Evolutionary conservation across 2,888 invertebrate genomes (phyloP).

Genomic region (Troides oblongomaculatus): DNA sequence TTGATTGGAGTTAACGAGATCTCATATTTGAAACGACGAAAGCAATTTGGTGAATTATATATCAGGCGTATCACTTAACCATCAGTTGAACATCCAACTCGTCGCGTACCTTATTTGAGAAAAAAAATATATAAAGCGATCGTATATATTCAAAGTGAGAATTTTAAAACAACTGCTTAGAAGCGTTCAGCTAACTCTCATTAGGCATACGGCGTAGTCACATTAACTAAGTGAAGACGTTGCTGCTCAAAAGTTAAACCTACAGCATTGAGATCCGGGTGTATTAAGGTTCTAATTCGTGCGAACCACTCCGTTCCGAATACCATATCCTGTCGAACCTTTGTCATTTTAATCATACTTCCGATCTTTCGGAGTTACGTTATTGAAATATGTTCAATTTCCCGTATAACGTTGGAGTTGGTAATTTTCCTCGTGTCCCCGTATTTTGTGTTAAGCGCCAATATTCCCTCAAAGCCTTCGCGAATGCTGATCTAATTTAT

Average conservation of each 20-base stretch:
- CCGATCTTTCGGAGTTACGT: constrained; percentile 78
- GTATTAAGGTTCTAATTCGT: constrained; percentile 57
- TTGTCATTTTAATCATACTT: constrained; percentile 78
- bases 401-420: constrained; percentile 61
- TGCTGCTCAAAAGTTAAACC: constrained; percentile 45
- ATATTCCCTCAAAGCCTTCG: constrained; percentile 13
- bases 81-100: too few relatives aligned
- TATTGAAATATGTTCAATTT: constrained; percentile 80
- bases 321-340: constrained; percentile 72
- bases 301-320: constrained; percentile 44
- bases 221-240: constrained; percentile 57
- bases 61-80: too few relatives aligned
- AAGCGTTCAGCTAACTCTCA: constrained; percentile 5
- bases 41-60: too few relatives aligned
- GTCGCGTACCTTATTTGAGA: too few relatives aligned
- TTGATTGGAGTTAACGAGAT: too few relatives aligned
- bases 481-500: constrained; percentile 22
- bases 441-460: constrained; percentile 29
- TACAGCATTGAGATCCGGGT: constrained; percentile 44
- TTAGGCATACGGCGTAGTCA: constrained; percentile 49
- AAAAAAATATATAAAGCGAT: too few relatives aligned
- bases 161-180: too few relatives aligned
- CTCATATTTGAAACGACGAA: too few relatives aligned
- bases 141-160: too few relatives aligned
- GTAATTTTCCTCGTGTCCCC: constrained; percentile 57